Evolutionary conservation across 37 sponge, comb jelly and placozoan species (phyloP).

Genomic region (Beroe forskalii): DNA sequence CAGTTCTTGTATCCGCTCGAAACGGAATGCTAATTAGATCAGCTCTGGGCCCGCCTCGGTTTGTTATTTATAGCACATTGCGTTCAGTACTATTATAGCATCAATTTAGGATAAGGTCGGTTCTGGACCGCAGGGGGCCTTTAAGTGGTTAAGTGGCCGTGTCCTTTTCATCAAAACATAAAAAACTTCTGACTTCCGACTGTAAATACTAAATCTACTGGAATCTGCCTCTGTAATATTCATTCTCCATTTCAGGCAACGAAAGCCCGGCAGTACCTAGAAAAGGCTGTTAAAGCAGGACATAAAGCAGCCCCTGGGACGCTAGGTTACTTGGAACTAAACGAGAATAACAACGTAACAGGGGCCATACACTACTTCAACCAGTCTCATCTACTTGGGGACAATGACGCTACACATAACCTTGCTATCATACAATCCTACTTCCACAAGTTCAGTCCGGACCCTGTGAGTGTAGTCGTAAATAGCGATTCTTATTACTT

Average conservation of each 20-base stretch:
- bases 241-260: not conserved
- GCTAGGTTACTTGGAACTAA: slow-evolving; percentile 44
- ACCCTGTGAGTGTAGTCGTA: slow-evolving; percentile 15
- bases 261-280: slow-evolving; percentile 37
- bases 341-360: slow-evolving; percentile 40
- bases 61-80: too few species aligned
- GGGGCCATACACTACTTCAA: slow-evolving; percentile 62
- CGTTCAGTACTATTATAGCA: too few species aligned
- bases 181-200: too few species aligned
- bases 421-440: slow-evolving; percentile 54
- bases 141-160: too few species aligned
- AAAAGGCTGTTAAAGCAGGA: slow-evolving; percentile 44
- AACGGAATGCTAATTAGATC: too few species aligned
- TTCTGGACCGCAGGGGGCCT: too few species aligned
- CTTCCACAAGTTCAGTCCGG: slow-evolving; percentile 12
- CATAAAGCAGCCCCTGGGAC: slow-evolving; percentile 61
- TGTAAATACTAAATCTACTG: too few species aligned
- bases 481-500: not conserved
- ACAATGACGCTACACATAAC: slow-evolving; percentile 58
- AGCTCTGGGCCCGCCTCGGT: too few species aligned
- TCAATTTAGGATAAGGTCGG: too few species aligned
- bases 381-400: slow-evolving; percentile 25
- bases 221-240: too few species aligned
- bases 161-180: too few species aligned
- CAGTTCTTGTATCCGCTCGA: too few species aligned